phyloP scores from a whole-genome alignment of 1,140 invertebrate species.

The Macrocentrus cingulum region DNA sequence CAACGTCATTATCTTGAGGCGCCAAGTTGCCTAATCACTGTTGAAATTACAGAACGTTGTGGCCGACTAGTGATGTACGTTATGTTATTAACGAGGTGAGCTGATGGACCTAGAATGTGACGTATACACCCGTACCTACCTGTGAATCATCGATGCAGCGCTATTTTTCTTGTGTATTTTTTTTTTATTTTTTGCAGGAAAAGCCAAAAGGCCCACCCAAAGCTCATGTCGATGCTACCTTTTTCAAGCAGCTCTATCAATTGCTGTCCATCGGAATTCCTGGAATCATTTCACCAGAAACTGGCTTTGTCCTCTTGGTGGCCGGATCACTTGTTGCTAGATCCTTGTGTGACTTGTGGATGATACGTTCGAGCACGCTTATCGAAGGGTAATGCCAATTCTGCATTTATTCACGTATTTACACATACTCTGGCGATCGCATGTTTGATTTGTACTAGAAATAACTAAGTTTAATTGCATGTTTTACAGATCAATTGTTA shows the following conservation, averaged over 20 bases:
- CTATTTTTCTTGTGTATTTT: slow-evolving; percentile 3
- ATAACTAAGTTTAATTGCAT: slow-evolving; percentile 10
- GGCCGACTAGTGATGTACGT: slow-evolving; percentile 65
- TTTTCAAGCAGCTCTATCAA: slow-evolving; percentile 75
- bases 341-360: slow-evolving; percentile 95
- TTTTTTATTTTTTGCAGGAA: slow-evolving; percentile 51
- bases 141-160: background rate
- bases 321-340: slow-evolving; percentile 80
- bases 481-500: slow-evolving; percentile 82
- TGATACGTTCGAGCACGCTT: slow-evolving; percentile 90
- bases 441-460: background rate
- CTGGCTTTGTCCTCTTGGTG: slow-evolving; percentile 78
- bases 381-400: slow-evolving; percentile 92
- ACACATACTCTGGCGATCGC: slow-evolving; percentile 7
- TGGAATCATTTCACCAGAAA: slow-evolving; percentile 71
- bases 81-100: slow-evolving; percentile 73
- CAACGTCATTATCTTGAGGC: slow-evolving; percentile 14
- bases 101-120: slow-evolving; percentile 4
- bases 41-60: slow-evolving; percentile 38
- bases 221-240: slow-evolving; percentile 84
- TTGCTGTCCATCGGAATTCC: slow-evolving; percentile 86
- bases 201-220: slow-evolving; percentile 65
- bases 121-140: no score
- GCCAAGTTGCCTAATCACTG: slow-evolving; percentile 18
- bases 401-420: background rate